Base-by-base conservation (phyloP, 2,113 vertebrate genomes). In the Epinephelus fuscoguttatus region DNA sequence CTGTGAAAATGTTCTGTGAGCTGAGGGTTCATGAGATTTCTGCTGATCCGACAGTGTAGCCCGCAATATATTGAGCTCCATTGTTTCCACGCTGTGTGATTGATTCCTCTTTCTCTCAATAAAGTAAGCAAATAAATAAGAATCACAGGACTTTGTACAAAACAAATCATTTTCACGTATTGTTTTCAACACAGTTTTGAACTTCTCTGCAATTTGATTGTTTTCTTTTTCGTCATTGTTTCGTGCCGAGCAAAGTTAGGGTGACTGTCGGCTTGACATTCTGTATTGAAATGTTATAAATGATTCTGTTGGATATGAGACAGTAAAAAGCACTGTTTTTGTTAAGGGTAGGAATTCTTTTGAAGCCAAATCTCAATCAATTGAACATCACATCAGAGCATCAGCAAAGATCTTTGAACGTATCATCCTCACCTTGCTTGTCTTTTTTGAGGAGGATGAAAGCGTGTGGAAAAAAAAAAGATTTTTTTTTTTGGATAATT, bases 321-420 rank as follows among this genome's bases (percentile, higher is more conserved):
- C 11, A 9, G 14, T 86, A 80, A 82, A 85, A 74, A 77, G 52
- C 62, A 45, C 53, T 79, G 68, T 66, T 84, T 79, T 88, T 67
- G 27, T 60, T 63, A 27, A 42, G 52, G 50, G 45, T 64, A 75
- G 42, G 80, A 49, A 64, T 76, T 53, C 88, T 83, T 93, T 89
- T 92, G 85, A 94, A 91, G 90, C 74, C 49, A 76, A 75, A 90
- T 91, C 77, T 84, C 80, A 84, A 87, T 91, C 89, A 88, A 85
- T 85, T 63, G 81, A 83, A 82, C 78, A 74, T 87, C 70, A 84
- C 70, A 87, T 87, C 85, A 73, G 79, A 87, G 79, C 27, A 70
- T 86, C 75, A 68, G 64, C 23, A 13, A 21, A 77, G 8, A 76
- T 85, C 79, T 91, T 87, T 92, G 77, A 91, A 88, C 71, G 53